Base-by-base conservation (phyloP, 2,797 vertebrate species). In the Anomalospiza imberbis region DNA sequence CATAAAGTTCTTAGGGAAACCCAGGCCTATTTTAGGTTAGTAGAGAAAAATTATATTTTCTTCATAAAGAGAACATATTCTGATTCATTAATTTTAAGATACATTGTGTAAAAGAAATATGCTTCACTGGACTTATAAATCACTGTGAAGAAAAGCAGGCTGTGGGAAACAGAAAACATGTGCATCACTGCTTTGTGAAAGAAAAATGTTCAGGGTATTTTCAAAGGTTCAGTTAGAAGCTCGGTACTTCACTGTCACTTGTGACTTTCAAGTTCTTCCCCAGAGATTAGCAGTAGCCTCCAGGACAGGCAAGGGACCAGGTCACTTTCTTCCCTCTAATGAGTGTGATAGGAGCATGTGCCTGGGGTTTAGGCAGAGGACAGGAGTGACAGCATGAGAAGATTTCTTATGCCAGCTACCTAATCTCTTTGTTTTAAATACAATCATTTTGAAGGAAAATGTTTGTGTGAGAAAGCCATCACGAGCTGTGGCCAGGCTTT, bases 341-440 rank as follows among this genome's bases (percentile, higher is more conserved):
- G 3, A 61, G 17, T 7, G 1, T 40, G 28, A 34, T 62, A 55
- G 47, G 20, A 87, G 6, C 50, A 72, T 3, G 0, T 44, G n/a
- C 21, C 65, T 63, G 86, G 26, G 5, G 1, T 72, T 91, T 85
- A 47, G 9, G 19, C 87, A 54, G 74, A 85, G 36, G 31, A 91
- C 90, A 51, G 80, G 70, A 95, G 74, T 88, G 60, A 48, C 62
- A 93, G 73, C 70, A 85, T 2, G 26, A 86, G 54, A 63, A 70
- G 65, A 96, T 54, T 82, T 73, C 77, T 89, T 79, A 85, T 93
- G 45, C 62, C 82, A 95, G 85, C 28, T 80, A 36, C 65, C 32
- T 71, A 74, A 70, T 32, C 19, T 87, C 45, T 94, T 95, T 94
- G 80, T 77, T 95, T 97, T 96, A 91, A 90, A 93, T 83, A 28